These are phyloP conservation scores for Orthosia gothica DNA, from an alignment of 2,888 invertebrate genomes.

Conservation along the genomic window DNA sequence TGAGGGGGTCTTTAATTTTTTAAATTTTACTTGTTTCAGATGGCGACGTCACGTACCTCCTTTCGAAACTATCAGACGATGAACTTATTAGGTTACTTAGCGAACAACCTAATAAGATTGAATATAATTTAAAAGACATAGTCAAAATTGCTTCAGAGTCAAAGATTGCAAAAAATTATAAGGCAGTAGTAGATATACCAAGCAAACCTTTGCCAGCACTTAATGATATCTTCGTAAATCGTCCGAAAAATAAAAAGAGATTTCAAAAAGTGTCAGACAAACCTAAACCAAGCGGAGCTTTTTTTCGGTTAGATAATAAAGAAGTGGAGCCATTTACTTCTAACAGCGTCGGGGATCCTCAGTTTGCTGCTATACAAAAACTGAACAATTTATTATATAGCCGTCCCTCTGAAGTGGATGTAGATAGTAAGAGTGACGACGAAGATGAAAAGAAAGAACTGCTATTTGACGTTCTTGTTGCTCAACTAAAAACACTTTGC, in stretches of 20 bases:
- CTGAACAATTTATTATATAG: slow-evolving; percentile 80
- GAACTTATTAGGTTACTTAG: slow-evolving; percentile 83
- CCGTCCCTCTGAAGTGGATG: slow-evolving; percentile 67
- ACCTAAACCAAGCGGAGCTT: slow-evolving; percentile 68
- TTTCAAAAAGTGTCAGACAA: slow-evolving; percentile 63
- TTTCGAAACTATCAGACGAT: slow-evolving; percentile 85
- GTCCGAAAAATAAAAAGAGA: slow-evolving; percentile 62
- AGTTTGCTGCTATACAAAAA: slow-evolving; percentile 81
- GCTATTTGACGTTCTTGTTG: slow-evolving; percentile 85
- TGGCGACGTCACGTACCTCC: slow-evolving; percentile 80
- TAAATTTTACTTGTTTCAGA: slow-evolving; percentile 68
- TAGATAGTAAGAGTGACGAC: slow-evolving; percentile 70
- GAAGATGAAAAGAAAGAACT: slow-evolving; percentile 83
- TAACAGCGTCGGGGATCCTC: slow-evolving; percentile 72
- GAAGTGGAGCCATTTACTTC: slow-evolving; percentile 75
- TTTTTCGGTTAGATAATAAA: slow-evolving; percentile 82
- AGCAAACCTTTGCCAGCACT: slow-evolving; percentile 38
- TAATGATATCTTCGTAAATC: slow-evolving; percentile 49
- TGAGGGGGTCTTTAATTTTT: no score
- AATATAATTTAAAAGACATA: slow-evolving; percentile 81
- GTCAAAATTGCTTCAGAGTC: slow-evolving; percentile 73
- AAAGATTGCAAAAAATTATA: slow-evolving; percentile 50
- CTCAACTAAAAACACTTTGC: slow-evolving; percentile 85
- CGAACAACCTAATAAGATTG: slow-evolving; percentile 79
- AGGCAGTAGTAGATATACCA: slow-evolving; percentile 32